Evolutionary conservation across 2,888 invertebrate species (phyloP).

Genomic region (Drosophila paranaensis): DNA sequence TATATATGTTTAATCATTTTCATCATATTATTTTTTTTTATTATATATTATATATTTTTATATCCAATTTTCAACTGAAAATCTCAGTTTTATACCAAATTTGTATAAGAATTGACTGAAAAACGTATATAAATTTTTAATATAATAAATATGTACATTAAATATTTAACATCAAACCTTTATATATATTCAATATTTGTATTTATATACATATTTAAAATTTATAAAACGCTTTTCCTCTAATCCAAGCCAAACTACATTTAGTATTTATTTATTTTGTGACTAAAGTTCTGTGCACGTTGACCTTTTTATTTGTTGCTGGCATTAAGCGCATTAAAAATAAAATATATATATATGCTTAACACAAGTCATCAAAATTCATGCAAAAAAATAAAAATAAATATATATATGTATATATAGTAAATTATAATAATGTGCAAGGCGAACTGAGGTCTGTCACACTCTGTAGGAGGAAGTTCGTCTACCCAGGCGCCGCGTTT

Average conservation of each 20-base stretch:
- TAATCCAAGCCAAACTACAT: neutral
- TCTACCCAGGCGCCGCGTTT: slow-evolving; percentile 40
- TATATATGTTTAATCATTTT: too few relatives aligned
- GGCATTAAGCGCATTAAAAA: slow-evolving; percentile 30
- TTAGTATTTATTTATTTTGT: slow-evolving; percentile 21
- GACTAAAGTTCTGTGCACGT: slow-evolving; percentile 57
- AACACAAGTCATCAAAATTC: slow-evolving; percentile 44
- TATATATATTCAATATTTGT: too few relatives aligned
- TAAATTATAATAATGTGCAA: slow-evolving; percentile 48
- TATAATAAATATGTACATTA: too few relatives aligned
- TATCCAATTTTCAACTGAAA: too few relatives aligned
- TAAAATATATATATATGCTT: slow-evolving; percentile 19
- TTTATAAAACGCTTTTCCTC: neutral
- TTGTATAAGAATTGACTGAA: too few relatives aligned
- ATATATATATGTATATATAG: neutral
- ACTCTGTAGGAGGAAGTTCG: slow-evolving; percentile 62
- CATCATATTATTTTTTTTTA: too few relatives aligned
- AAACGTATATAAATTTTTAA: too few relatives aligned
- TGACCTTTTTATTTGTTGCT: slow-evolving; percentile 51
- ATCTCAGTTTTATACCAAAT: too few relatives aligned
- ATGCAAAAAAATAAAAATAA: slow-evolving; percentile 21
- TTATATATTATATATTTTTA: too few relatives aligned
- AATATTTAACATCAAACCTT: too few relatives aligned
- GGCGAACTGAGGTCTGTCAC: slow-evolving; percentile 59
- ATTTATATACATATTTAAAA: too few relatives aligned